These are phyloP conservation scores for Intellagama lesueurii DNA, from an alignment of 2,797 vertebrate species.

Conservation along the genomic window DNA sequence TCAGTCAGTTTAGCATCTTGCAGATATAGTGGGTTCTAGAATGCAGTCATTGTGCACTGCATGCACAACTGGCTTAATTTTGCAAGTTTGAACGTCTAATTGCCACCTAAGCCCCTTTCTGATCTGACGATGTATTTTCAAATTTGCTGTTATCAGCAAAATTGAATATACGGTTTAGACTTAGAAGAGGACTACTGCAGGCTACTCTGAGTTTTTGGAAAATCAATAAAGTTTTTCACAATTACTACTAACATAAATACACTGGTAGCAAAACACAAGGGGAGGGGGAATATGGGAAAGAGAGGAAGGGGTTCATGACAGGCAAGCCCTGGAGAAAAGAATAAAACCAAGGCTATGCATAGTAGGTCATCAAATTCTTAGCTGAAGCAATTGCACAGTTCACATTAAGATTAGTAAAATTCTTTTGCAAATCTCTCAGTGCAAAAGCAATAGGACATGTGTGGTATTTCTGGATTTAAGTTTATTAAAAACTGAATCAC, in stretches of 20 bases:
- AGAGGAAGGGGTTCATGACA: background rate
- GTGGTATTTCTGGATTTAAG: background rate
- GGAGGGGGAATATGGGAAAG: background rate
- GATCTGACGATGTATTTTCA: background rate
- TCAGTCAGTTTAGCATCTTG: background rate
- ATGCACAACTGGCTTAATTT: background rate
- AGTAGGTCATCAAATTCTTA: background rate
- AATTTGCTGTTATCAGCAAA: background rate
- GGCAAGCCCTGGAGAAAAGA: background rate
- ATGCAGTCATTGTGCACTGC: background rate
- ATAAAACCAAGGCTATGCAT: background rate
- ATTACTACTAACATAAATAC: background rate
- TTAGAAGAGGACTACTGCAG: background rate
- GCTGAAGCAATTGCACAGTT: background rate
- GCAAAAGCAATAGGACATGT: background rate
- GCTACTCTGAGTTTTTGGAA: too few species aligned
- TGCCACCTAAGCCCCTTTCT: background rate
- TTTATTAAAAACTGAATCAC: background rate
- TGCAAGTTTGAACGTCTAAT: background rate
- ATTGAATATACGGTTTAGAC: background rate
- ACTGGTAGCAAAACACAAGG: background rate
- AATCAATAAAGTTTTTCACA: background rate
- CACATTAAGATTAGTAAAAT: background rate
- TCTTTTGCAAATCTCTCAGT: background rate
- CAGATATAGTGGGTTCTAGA: background rate